A percentile compares a stretch with the other conserved stretches of the same genome.
Conservation (phyloP, 2,113 vertebrate genomes). For the Boulengeromyrus knoepffleri region DNA sequence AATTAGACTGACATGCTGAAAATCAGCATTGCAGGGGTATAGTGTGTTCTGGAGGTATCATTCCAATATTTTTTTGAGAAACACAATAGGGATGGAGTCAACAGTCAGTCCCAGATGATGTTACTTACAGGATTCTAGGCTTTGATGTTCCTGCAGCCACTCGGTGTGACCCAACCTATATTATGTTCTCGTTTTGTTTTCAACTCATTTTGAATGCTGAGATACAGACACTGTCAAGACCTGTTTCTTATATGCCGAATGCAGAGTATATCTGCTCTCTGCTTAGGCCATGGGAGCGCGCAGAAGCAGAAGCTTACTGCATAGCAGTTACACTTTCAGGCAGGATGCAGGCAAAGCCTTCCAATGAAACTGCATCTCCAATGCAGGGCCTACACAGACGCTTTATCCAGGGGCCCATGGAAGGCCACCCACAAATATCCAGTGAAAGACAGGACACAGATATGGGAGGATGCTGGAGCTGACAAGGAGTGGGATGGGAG, state of each 20-base stretch:
- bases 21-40: constrained; percentile 44
- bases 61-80: background rate
- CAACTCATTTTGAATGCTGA: background rate
- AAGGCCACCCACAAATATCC: constrained; percentile 41
- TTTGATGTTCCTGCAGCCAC: background rate
- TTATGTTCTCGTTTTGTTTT: constrained; percentile 6
- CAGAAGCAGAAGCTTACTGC: constrained; percentile 34
- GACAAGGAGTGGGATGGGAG: constrained; percentile 17
- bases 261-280: background rate
- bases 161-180: background rate
- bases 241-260: background rate
- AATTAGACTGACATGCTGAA: constrained; percentile 1
- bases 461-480: constrained; percentile 23
- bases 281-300: constrained; percentile 38
- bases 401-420: constrained; percentile 46
- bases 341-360: constrained; percentile 36
- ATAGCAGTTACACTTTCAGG: constrained; percentile 10
- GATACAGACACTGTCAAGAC: background rate
- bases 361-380: constrained; percentile 59
- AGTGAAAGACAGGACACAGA: background rate
- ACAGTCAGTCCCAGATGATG: background rate
- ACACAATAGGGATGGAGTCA: background rate
- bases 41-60: constrained; percentile 9
- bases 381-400: constrained; percentile 54
- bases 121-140: background rate